Evolutionary conservation across 2,113 vertebrate genomes (phyloP).

Genomic region (Engraulis encrasicolus): DNA sequence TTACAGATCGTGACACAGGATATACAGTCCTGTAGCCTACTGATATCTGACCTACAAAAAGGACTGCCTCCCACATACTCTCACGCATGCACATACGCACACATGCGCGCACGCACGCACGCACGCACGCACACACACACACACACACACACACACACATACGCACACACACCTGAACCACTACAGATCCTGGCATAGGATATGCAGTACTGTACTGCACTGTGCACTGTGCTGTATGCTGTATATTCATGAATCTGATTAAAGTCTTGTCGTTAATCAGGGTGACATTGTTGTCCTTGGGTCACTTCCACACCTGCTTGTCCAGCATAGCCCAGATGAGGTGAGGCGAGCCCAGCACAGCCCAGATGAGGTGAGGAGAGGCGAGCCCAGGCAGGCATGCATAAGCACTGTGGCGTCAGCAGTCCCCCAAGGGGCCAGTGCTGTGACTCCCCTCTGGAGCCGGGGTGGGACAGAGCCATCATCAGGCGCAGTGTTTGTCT

Average conservation of each 20-base stretch:
- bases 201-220: no score
- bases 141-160: background rate
- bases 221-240: background rate
- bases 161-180: background rate
- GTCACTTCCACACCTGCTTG: background rate
- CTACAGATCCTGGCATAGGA: background rate
- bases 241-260: slow-evolving; percentile 13
- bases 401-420: background rate
- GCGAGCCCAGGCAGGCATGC: slow-evolving; percentile 1
- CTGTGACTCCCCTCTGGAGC: slow-evolving; percentile 16
- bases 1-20: no score
- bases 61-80: no score
- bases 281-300: slow-evolving; percentile 20
- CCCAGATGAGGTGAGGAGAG: no score
- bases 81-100: background rate
- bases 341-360: no score
- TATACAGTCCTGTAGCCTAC: no score
- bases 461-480: background rate
- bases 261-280: slow-evolving; percentile 10
- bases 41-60: no score
- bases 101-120: background rate
- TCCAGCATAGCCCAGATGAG: no score
- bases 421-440: background rate
- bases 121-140: background rate
- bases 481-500: no score